Evolutionary conservation across 2,797 vertebrate genomes (phyloP).

Genomic region (Oreochromis mossambicus): DNA sequence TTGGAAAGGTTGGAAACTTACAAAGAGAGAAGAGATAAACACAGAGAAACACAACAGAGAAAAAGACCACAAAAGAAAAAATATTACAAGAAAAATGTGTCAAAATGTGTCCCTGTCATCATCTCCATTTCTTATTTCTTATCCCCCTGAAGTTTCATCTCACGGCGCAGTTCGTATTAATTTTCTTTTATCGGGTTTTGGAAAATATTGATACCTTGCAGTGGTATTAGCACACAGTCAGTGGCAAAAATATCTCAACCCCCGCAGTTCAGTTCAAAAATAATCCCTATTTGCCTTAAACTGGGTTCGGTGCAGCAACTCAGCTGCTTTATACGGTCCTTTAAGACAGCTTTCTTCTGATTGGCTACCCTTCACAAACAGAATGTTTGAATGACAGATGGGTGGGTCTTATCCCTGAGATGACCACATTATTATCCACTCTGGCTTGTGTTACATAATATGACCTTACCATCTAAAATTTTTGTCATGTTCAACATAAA

Average conservation of each 20-base stretch:
- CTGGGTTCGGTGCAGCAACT: not conserved
- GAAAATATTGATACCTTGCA: not conserved
- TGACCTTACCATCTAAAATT: not conserved
- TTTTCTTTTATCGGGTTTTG: not conserved
- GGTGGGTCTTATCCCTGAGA: not conserved
- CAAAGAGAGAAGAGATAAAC: not conserved
- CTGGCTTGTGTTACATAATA: too few relatives aligned
- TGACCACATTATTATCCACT: not conserved
- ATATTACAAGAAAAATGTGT: not conserved
- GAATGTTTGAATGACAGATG: not conserved
- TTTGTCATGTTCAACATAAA: not conserved
- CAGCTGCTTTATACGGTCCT: not conserved
- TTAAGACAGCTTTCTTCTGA: not conserved
- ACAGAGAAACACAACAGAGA: not conserved
- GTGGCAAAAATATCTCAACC: not conserved
- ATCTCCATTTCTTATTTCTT: not conserved
- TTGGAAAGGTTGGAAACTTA: not conserved
- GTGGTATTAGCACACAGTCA: not conserved
- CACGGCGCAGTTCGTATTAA: accelerated
- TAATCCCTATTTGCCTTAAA: not conserved
- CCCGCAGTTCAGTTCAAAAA: accelerated
- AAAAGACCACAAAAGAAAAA: not conserved
- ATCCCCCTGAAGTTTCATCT: not conserved
- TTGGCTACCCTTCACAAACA: not conserved
- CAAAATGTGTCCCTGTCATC: not conserved